These are phyloP conservation scores for Haliaeetus leucogaster DNA, from an alignment of 2,113 vertebrate species.

Conservation along the genomic window DNA sequence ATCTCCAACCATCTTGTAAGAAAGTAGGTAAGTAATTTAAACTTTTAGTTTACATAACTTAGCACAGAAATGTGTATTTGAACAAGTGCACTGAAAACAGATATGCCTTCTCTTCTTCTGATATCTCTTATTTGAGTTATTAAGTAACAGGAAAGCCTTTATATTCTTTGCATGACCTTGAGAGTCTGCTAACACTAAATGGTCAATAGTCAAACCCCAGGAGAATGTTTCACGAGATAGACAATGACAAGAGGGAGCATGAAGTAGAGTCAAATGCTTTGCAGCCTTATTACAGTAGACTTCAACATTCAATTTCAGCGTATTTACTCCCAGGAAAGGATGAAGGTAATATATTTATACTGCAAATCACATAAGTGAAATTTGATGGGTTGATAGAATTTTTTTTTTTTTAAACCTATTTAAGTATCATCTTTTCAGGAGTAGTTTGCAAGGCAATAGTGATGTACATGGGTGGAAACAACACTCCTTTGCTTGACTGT, in stretches of 20 bases:
- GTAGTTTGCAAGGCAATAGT: constrained; percentile 11
- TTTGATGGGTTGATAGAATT: neutral
- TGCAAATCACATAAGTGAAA: constrained; percentile 2
- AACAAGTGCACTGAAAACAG: constrained; percentile 78
- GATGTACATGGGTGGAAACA: neutral
- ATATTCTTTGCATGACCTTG: constrained; percentile 31
- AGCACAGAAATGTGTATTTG: constrained; percentile 30
- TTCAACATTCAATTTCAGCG: neutral
- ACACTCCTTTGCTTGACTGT: neutral
- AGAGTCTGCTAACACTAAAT: constrained; percentile 22
- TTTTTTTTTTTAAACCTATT: neutral
- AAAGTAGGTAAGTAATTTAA: constrained; percentile 65
- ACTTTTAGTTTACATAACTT: constrained; percentile 49
- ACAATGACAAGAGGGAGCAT: neutral
- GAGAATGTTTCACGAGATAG: constrained; percentile 42
- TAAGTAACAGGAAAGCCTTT: constrained; percentile 46
- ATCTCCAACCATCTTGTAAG: constrained; percentile 17
- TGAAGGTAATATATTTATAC: neutral
- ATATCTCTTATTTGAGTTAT: constrained; percentile 19
- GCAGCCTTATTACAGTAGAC: neutral
- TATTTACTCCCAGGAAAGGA: constrained; percentile 3
- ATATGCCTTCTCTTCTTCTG: constrained; percentile 38
- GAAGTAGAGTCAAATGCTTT: constrained; percentile 10
- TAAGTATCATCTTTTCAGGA: constrained; percentile 22
- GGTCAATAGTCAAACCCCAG: constrained; percentile 49